A percentile compares a stretch with the other conserved stretches of the same genome.
Evolutionary conservation across 2,888 invertebrate genomes (phyloP).

Genomic region (Pyrgus malvae): DNA sequence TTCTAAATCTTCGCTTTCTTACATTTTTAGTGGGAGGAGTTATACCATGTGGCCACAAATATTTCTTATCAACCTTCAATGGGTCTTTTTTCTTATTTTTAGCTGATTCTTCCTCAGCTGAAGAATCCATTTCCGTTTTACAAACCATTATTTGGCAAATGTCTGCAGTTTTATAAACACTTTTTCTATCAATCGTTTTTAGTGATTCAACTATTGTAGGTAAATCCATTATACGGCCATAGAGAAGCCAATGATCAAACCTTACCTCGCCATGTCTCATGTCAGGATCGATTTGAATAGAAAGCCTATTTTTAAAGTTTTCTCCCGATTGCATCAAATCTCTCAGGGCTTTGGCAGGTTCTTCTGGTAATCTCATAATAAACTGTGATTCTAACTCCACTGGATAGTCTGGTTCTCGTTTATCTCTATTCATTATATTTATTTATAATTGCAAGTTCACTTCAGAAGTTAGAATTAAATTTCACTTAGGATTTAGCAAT

Average conservation of each 20-base stretch:
- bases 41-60: constrained; percentile 94
- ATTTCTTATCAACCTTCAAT: constrained; percentile 89
- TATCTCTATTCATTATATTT: constrained; percentile 40
- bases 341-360: constrained; percentile 85
- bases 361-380: constrained; percentile 87
- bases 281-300: constrained; percentile 90
- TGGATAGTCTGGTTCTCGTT: constrained; percentile 49
- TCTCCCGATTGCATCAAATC: constrained; percentile 87
- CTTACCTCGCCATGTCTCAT: constrained; percentile 91
- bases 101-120: constrained; percentile 87
- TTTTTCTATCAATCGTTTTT: constrained; percentile 96
- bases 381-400: constrained; percentile 90
- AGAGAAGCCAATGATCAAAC: constrained; percentile 90
- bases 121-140: constrained; percentile 89
- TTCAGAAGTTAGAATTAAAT: neutral
- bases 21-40: constrained; percentile 96
- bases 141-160: constrained; percentile 93
- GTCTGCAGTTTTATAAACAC: constrained; percentile 97
- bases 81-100: constrained; percentile 90
- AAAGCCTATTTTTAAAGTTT: constrained; percentile 88
- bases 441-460: neutral
- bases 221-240: constrained; percentile 91
- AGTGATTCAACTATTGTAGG: constrained; percentile 93
- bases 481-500: too few species aligned
- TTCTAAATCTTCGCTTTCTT: constrained; percentile 91